Evolutionary conservation across 2,113 vertebrate genomes (phyloP).

Genomic region (Actinemys pallida): DNA sequence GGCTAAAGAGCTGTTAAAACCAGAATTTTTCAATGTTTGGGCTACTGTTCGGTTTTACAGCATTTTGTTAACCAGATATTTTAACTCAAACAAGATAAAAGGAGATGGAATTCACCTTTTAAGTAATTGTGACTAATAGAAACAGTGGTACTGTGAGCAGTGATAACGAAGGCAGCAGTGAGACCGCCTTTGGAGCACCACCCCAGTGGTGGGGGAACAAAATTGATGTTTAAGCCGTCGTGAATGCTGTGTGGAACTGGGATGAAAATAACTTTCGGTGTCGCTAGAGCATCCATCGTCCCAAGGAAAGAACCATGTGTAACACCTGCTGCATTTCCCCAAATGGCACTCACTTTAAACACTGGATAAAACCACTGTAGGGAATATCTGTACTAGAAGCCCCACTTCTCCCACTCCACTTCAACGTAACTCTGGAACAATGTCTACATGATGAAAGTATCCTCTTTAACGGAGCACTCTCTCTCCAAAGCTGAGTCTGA

Average conservation of each 20-base stretch:
- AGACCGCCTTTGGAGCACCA: neutral
- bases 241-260: neutral
- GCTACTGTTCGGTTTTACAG: neutral
- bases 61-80: neutral
- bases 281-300: neutral
- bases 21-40: neutral
- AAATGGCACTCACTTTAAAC: conserved; percentile 16
- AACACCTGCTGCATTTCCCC: neutral
- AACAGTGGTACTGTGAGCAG: neutral
- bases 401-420: neutral
- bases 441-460: neutral
- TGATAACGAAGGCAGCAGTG: neutral
- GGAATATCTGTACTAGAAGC: neutral
- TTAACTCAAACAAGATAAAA: neutral
- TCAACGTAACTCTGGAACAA: neutral
- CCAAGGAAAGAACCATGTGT: neutral
- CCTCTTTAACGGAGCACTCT: conserved; percentile 19
- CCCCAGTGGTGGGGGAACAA: neutral
- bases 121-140: neutral
- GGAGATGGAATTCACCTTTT: neutral
- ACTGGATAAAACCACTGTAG: conserved; percentile 10
- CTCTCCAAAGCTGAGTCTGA: conserved; percentile 9
- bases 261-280: neutral
- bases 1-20: neutral
- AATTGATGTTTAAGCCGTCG: neutral